Evolutionary conservation across 35 echinoderm and acorn worm species (phyloP), one percentile per base, ranked within the genome.

Genomic region (Hemicentrotus pulcherrimus): DNA sequence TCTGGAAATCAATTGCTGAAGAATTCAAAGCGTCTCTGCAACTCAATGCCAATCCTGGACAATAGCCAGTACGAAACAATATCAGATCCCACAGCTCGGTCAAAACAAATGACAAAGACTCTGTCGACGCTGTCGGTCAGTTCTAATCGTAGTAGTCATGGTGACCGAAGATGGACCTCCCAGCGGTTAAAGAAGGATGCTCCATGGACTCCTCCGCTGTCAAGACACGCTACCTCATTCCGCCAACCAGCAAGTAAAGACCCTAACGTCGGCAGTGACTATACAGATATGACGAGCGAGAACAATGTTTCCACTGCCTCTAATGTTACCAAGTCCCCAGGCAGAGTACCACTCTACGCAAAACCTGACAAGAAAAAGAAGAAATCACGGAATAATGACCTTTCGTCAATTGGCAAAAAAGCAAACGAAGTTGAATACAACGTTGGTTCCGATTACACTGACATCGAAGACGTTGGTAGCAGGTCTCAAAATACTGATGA

Each of bases 151-250:
- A 78, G 65, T 28, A 78, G 18, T 90, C 88, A 46, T 9, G 32
- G 88, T 90, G 88, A 47, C 88, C 88, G 88, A 47, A 31, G 88
- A 90, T 90, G 88, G 88, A 90, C 88, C 24, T 90, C 88, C 6
- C 88, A 90, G 11, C 45, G 46, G 46, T n/a, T 90, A 31, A 90
- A 41, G 32, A 90, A 90, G 88, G 88, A 90, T 47, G 88, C 32
- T 8, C 46, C 46, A 90, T 45, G 88, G 88, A 90, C 88, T 16
- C 88, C 88, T 47, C 88, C 88, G 46, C 32, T 33, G 88, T 33
- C 88, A 90, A 22, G 88, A 33, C 88, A 90, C 88, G 88, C 88
- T 18, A 18, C 46, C 1, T 90, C 88, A 2, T 90, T 90, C 19
- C 88, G 46, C 31, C 32, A 90, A 90, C 46, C 88, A 33, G 88